A percentile compares a stretch with the other conserved stretches of the same genome.
Conservation (phyloP, 2,113 vertebrate genomes). For the Nycticryphes semicollaris region DNA sequence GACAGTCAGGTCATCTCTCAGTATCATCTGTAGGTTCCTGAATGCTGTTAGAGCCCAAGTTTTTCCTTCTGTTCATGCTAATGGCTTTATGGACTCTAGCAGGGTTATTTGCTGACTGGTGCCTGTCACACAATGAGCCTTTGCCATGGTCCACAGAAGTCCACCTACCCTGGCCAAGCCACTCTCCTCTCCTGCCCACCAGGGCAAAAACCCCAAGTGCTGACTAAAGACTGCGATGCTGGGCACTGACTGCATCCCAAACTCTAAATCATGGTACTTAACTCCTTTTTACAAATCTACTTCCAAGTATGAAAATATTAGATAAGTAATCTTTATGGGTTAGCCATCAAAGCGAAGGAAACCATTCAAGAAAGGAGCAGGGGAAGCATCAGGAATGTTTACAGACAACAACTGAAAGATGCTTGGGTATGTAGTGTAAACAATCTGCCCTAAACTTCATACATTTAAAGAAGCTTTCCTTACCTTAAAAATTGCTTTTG, state of each 20-base stretch:
- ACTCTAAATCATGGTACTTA: neutral
- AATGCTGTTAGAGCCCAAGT: neutral
- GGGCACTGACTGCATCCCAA: neutral
- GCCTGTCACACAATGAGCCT: neutral
- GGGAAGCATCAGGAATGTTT: neutral
- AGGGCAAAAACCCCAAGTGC: neutral
- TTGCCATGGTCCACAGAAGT: neutral
- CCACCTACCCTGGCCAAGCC: rapidly evolving
- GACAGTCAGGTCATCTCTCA: neutral
- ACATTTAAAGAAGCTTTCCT: neutral
- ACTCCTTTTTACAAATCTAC: neutral
- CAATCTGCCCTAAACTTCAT: neutral
- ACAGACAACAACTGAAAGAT: neutral
- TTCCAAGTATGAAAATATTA: neutral
- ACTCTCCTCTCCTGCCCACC: neutral
- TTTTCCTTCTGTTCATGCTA: neutral
- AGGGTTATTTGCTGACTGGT: neutral
- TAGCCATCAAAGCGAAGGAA: neutral
- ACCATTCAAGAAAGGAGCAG: neutral
- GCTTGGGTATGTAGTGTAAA: neutral
- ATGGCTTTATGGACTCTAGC: neutral
- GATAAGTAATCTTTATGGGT: neutral
- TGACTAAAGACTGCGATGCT: neutral
- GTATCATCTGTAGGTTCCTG: neutral
- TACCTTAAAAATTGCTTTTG: neutral